Percentiles rank a stretch among this genome's conserved stretches.
These are phyloP conservation scores for Anniella stebbinsi DNA, from an alignment of 2,797 vertebrate genomes.

Conservation along the genomic window DNA sequence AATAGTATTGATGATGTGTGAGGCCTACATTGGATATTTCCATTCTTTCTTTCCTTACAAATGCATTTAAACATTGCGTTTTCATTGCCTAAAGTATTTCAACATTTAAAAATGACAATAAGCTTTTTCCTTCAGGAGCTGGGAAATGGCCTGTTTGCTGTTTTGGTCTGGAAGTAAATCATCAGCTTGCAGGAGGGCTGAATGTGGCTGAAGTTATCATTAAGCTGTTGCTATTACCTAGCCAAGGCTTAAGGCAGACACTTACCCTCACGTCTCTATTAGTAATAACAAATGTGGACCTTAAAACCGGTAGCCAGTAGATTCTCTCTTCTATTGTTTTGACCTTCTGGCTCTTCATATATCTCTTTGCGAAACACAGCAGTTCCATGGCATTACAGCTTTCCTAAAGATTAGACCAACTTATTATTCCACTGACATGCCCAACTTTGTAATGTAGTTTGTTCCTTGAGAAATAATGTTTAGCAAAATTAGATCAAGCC, in stretches of 20 bases:
- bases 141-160: background rate
- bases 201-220: conserved; percentile 24
- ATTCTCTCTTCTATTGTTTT: background rate
- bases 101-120: background rate
- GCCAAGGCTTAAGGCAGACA: conserved; percentile 10
- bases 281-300: conserved; percentile 24
- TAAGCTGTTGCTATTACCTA: conserved; percentile 3
- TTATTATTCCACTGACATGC: conserved; percentile 26
- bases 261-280: conserved; percentile 9
- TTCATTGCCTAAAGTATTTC: conserved; percentile 39
- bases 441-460: conserved; percentile 41
- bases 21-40: background rate
- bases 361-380: background rate
- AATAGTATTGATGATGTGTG: background rate
- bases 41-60: background rate
- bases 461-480: conserved; percentile 38
- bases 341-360: background rate
- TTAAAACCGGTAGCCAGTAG: background rate
- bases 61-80: background rate
- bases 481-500: conserved; percentile 47
- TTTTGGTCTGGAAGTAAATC: conserved; percentile 35
- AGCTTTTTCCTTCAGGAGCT: background rate
- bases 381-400: accelerated
- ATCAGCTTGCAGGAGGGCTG: background rate
- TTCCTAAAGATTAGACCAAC: background rate